Conservation (phyloP, 2,888 invertebrate species). For the Thumatha senex region DNA sequence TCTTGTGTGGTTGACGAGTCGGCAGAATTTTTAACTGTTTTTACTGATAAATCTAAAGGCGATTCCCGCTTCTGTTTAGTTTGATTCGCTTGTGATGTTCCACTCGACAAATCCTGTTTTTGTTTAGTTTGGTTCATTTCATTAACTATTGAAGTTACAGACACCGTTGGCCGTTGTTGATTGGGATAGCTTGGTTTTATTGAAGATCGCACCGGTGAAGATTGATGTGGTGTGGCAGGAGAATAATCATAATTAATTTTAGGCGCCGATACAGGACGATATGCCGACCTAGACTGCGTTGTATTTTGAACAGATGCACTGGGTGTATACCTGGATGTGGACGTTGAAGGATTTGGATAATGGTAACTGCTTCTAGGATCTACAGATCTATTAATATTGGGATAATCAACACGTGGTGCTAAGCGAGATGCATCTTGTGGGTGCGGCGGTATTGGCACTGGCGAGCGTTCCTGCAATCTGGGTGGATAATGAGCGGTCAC, state of each 20-base stretch:
- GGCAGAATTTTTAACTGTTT: slow-evolving; percentile 94
- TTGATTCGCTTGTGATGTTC: slow-evolving; percentile 62
- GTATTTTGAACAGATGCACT: slow-evolving; percentile 57
- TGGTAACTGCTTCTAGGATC: slow-evolving; percentile 61
- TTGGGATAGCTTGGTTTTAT: slow-evolving; percentile 67
- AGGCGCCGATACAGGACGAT: slow-evolving; percentile 56
- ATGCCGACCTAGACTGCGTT: slow-evolving; percentile 53
- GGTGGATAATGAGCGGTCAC: slow-evolving; percentile 59
- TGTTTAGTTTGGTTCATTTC: slow-evolving; percentile 78
- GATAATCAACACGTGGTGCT: slow-evolving; percentile 59
- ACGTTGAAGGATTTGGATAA: slow-evolving; percentile 68
- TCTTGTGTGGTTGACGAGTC: slow-evolving; percentile 93
- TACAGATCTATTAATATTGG: slow-evolving; percentile 51
- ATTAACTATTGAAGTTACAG: slow-evolving; percentile 75
- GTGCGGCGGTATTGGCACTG: slow-evolving; percentile 56
- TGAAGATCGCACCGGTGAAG: slow-evolving; percentile 63
- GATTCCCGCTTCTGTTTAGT: slow-evolving; percentile 87
- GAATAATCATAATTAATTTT: slow-evolving; percentile 67
- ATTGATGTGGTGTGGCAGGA: slow-evolving; percentile 58
- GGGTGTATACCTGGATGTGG: slow-evolving; percentile 58
- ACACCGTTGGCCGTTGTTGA: slow-evolving; percentile 76
- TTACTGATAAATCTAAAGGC: slow-evolving; percentile 94
- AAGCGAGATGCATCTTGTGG: slow-evolving; percentile 58
- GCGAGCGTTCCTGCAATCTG: slow-evolving; percentile 61
- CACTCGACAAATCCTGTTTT: slow-evolving; percentile 88